Conservation (phyloP, 2,888 invertebrate genomes). For the Monochamus alternatus region DNA sequence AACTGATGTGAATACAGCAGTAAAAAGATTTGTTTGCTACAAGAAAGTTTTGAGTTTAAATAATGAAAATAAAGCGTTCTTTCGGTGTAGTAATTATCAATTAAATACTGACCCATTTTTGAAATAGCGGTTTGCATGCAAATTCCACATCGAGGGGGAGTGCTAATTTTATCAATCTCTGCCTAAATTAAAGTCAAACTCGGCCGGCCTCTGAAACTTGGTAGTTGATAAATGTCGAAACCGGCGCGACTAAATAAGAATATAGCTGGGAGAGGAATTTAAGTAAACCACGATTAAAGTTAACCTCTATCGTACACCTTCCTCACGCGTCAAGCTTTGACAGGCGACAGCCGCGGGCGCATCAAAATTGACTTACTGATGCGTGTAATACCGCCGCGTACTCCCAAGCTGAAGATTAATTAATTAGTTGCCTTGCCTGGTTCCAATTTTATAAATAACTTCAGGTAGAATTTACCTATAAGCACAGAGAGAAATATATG, state of each 20-base stretch:
- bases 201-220: background rate
- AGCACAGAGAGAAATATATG: too few species aligned
- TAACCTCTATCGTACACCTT: constrained; percentile 31
- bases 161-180: constrained; percentile 1
- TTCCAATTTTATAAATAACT: constrained; percentile 21
- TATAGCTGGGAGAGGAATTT: constrained; percentile 25
- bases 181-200: constrained; percentile 5
- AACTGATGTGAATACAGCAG: too few species aligned
- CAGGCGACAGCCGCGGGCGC: constrained; percentile 60
- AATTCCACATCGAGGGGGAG: background rate
- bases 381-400: constrained; percentile 58
- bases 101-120: too few species aligned
- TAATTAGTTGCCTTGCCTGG: constrained; percentile 23
- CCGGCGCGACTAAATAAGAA: constrained; percentile 37
- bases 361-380: constrained; percentile 64
- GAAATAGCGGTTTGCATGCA: background rate
- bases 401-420: constrained; percentile 32
- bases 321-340: constrained; percentile 54
- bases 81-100: too few species aligned
- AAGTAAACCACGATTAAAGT: constrained; percentile 39
- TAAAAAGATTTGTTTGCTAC: too few species aligned
- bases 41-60: too few species aligned
- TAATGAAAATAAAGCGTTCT: too few species aligned
- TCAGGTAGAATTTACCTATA: background rate
- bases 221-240: constrained; percentile 33